Evolutionary conservation across 2,888 invertebrate species (phyloP).

Genomic region (Coecobrya sp.): DNA sequence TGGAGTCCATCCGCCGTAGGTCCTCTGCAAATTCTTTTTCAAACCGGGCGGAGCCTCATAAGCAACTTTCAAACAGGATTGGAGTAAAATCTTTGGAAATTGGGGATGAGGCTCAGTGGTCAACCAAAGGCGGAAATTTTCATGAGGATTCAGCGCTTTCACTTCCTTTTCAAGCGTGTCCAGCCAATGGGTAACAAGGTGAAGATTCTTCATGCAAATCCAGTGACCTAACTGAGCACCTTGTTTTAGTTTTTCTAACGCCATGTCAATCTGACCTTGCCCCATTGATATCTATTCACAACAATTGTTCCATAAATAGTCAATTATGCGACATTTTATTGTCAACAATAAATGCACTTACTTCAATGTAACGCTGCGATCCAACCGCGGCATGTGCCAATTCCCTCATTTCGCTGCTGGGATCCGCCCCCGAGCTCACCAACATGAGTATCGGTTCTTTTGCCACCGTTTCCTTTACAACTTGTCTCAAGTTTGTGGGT

Average conservation of each 20-base stretch:
- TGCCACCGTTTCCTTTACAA: conserved; percentile 89
- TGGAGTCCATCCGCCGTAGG: conserved; percentile 92
- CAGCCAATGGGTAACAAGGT: conserved; percentile 92
- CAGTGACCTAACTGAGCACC: conserved; percentile 91
- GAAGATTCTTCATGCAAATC: conserved; percentile 94
- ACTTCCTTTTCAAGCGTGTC: conserved; percentile 91
- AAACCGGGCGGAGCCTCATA: conserved; percentile 96
- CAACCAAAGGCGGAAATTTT: conserved; percentile 94
- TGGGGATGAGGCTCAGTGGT: conserved; percentile 94
- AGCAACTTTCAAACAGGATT: conserved; percentile 93
- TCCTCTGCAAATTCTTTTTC: conserved; percentile 93
- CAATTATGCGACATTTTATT: conserved; percentile 87
- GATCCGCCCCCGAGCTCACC: conserved; percentile 95
- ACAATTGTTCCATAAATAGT: conserved; percentile 94
- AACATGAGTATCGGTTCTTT: conserved; percentile 94
- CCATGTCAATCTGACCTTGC: conserved; percentile 92
- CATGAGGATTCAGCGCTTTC: conserved; percentile 88
- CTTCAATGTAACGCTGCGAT: conserved; percentile 89
- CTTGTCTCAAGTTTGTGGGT: conserved; percentile 89
- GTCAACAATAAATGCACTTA: background rate
- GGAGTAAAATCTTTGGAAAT: conserved; percentile 93
- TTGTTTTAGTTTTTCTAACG: conserved; percentile 90
- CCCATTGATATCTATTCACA: conserved; percentile 93
- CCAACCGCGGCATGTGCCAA: conserved; percentile 90
- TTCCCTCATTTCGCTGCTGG: conserved; percentile 93